Evolutionary conservation across 1,140 invertebrate genomes (phyloP).

Genomic region (Penaeus japonicus): DNA sequence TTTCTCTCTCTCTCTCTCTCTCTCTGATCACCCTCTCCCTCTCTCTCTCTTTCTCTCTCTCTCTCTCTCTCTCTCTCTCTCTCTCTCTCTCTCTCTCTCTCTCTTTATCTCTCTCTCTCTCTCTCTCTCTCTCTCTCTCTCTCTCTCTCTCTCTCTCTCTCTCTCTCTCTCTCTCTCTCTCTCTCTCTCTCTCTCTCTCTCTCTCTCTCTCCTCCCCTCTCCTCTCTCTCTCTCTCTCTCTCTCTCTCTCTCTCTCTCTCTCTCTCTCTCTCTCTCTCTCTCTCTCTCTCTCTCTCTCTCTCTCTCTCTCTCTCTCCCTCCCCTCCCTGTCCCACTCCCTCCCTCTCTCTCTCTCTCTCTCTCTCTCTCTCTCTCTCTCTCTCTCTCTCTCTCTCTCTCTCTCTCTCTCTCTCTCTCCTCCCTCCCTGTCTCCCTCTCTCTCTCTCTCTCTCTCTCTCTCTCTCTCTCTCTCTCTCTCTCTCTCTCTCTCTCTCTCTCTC

Average conservation of each 20-base stretch:
- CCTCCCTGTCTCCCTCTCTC: background rate
- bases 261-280: background rate
- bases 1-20: background rate
- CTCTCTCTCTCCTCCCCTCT: background rate
- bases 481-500: background rate
- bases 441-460: background rate
- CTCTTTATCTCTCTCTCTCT: too few relatives aligned
- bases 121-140: too few relatives aligned
- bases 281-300: background rate
- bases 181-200: too few relatives aligned
- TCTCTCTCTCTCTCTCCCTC: background rate
- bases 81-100: background rate
- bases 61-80: background rate
- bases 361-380: background rate
- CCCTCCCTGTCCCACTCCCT: background rate
- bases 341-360: background rate
- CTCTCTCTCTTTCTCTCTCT: background rate
- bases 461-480: conserved; percentile 4
- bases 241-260: background rate
- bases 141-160: too few relatives aligned
- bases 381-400: background rate
- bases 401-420: background rate
- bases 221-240: background rate
- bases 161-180: too few relatives aligned
- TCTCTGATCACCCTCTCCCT: background rate